A percentile compares a stretch with the other conserved stretches of the same genome.
These are phyloP conservation scores for Scolopax rusticola DNA, from an alignment of 2,797 vertebrate species.

Conservation along the genomic window DNA sequence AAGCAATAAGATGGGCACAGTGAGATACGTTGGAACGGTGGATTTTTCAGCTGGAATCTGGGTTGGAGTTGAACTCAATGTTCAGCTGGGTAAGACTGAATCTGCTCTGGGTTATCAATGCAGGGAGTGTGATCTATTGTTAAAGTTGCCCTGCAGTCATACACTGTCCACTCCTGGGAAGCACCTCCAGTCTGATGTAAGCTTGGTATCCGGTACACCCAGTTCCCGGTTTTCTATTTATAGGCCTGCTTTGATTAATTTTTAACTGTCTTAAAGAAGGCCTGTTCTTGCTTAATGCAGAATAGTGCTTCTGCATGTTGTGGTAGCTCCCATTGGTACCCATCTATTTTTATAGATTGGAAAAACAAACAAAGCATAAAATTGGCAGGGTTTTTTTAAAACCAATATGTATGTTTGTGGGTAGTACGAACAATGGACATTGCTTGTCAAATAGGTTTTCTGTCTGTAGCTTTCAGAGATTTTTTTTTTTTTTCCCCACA, in stretches of 20 bases:
- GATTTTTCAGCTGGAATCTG: conserved; percentile 90
- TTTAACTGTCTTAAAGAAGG: neutral
- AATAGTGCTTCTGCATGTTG: neutral
- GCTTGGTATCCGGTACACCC: neutral
- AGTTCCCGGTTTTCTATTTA: neutral
- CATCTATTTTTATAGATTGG: neutral
- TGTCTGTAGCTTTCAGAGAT: neutral
- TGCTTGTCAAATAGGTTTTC: neutral
- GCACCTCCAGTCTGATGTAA: neutral
- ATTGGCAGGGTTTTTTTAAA: neutral
- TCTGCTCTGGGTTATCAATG: neutral
- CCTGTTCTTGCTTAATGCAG: neutral
- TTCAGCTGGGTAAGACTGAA: conserved; percentile 84
- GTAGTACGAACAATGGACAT: neutral
- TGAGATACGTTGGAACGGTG: conserved; percentile 86
- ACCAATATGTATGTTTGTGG: rapidly evolving
- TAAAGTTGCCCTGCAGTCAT: neutral
- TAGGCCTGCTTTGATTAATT: neutral
- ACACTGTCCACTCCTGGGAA: neutral
- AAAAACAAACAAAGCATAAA: neutral
- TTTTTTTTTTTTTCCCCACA: no score
- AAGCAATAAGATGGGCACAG: conserved; percentile 81
- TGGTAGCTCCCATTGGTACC: neutral
- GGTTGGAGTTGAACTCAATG: conserved; percentile 86
- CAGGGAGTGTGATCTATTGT: rapidly evolving